Evolutionary conservation across 2,113 vertebrate genomes (phyloP), one percentile per base, ranked within the genome.

Genomic region (Pteronura brasiliensis): DNA sequence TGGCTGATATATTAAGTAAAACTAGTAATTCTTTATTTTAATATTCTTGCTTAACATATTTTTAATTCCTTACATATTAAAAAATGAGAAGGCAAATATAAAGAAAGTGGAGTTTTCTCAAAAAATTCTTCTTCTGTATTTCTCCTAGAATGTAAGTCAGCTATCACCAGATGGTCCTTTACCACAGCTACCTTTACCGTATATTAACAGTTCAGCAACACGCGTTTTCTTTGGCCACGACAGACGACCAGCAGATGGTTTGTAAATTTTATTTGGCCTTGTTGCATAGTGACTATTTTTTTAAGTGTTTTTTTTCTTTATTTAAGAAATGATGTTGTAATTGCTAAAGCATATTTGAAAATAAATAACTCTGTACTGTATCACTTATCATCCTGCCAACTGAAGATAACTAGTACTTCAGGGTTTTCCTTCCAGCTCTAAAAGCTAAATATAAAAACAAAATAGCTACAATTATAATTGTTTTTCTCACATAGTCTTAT

Each of bases 201-300:
- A 99, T 88, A 99, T 99, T 98, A 99, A 99, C 96, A 99, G 99
- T 96, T 98, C 99, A 86, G 99, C 99, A 94, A 99, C 99, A 0
- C 99, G 99, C 3, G 99, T 99, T 92, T 99, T 99, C 98, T 99
- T 99, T 69, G 99, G 99, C 71, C 99, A 99, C 23, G 99, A 99
- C 96, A 99, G 99, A 95, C 98, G 99, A 97, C 99, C 99, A 61
- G 99, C 99, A 87, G 99, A 99, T 98, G 99, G 99, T 99, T 98
- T 98, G 97, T 98, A 90, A 96, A 13, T 79, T 95, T 82, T 67
- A 72, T 77, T 90, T 94, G 52, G 27, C 52, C 59, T 93, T 74
- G 6, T 96, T 81, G 72, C 27, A 29, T 84, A 42, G 39, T 93
- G 42, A 72, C 29, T 12, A 61, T 93, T 67, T 76, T n/a, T 34